These are phyloP conservation scores for Drosophila hamatofila DNA, from an alignment of 2,888 invertebrate genomes.

Conservation along the genomic window DNA sequence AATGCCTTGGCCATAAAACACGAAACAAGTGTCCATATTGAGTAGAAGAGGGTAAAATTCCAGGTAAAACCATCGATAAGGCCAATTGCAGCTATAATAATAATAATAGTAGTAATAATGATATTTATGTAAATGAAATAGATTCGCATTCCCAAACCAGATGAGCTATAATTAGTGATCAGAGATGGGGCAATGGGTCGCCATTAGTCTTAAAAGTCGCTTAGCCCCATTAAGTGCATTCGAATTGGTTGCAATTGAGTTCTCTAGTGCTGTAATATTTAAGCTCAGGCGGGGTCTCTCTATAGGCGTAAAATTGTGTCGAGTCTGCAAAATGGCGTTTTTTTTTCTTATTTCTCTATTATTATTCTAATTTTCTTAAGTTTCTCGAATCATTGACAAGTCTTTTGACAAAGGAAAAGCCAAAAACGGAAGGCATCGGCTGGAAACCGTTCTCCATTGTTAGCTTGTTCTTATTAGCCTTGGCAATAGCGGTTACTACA, in stretches of 20 bases:
- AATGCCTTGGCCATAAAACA: slow-evolving; percentile 72
- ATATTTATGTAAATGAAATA: slow-evolving; percentile 50
- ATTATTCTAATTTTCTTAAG: slow-evolving; percentile 1
- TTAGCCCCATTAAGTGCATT: slow-evolving; percentile 32
- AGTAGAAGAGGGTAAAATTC: slow-evolving; percentile 32
- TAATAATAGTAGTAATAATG: slow-evolving; percentile 6
- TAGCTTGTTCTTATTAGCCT: slow-evolving; percentile 5
- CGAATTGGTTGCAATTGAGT: slow-evolving; percentile 46
- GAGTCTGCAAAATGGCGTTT: not conserved
- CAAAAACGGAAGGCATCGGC: not conserved
- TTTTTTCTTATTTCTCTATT: not conserved
- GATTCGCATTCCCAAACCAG: not conserved
- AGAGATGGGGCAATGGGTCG: slow-evolving; percentile 22
- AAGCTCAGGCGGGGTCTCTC: slow-evolving; percentile 16
- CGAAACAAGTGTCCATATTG: slow-evolving; percentile 55
- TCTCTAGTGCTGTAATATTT: slow-evolving; percentile 17
- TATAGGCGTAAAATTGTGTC: not conserved
- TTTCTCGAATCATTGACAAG: not conserved
- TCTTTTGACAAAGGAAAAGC: not conserved
- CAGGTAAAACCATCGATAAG: slow-evolving; percentile 51
- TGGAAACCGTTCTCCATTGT: slow-evolving; percentile 1
- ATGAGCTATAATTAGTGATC: slow-evolving; percentile 44
- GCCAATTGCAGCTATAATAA: slow-evolving; percentile 16
- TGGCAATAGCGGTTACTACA: slow-evolving; percentile 2
- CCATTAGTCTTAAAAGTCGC: slow-evolving; percentile 32